Evolutionary conservation across 2,797 vertebrate genomes (phyloP).

Genomic region (Fratercula arctica): DNA sequence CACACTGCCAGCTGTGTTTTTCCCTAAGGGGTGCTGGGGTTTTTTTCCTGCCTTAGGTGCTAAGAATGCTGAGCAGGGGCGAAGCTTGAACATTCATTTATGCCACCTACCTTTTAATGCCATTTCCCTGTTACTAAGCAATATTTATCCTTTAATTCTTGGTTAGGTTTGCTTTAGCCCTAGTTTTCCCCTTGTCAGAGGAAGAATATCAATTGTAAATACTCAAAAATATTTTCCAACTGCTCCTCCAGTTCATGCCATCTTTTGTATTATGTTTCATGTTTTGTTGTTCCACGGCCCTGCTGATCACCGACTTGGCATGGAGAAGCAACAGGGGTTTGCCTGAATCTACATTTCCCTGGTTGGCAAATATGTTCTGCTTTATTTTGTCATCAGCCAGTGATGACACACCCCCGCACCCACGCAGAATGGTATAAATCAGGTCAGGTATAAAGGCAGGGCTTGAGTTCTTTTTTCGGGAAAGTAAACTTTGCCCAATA

Average conservation of each 20-base stretch:
- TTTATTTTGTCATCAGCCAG: not conserved
- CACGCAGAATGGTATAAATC: not conserved
- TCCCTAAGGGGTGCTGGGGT: rapidly evolving
- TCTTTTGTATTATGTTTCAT: not conserved
- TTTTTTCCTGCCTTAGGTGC: not conserved
- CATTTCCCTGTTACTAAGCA: not conserved
- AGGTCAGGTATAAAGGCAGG: not conserved
- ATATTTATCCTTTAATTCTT: not conserved
- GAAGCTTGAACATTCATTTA: not conserved
- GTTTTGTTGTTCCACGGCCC: not conserved
- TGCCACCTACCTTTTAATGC: not conserved
- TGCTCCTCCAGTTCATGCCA: not conserved
- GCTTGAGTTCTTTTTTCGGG: not conserved
- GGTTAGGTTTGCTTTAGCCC: not conserved
- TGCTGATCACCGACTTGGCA: not conserved
- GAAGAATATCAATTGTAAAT: not conserved
- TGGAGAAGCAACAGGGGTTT: not conserved
- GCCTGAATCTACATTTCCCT: not conserved
- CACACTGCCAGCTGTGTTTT: not conserved
- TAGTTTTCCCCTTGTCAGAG: not conserved
- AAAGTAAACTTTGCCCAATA: not conserved
- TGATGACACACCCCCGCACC: no score
- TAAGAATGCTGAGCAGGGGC: not conserved
- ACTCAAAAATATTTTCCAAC: not conserved
- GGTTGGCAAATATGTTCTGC: not conserved